Evolutionary conservation across 2,888 invertebrate species (phyloP), one percentile per base, ranked within the genome.

Genomic region (Sthenelais limicola): DNA sequence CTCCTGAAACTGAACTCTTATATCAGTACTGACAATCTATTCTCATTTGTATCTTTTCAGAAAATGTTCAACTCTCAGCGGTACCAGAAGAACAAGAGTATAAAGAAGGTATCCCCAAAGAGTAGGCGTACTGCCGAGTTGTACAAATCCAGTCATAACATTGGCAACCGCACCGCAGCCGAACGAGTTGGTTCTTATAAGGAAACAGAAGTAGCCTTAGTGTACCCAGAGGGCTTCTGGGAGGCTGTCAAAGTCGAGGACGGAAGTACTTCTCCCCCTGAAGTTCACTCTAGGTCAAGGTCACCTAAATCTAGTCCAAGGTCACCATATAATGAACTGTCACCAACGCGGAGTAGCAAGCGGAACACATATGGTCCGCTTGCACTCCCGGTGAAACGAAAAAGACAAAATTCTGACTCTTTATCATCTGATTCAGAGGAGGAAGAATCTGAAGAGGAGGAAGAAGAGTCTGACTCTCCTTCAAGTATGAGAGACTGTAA

Each of bases 131-230:
- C 72, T 24, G 35, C 73, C 21, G 72, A 78, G 32, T 28, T 73
- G 69, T 85, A 85, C 74, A 85, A 83, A 73, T 74, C 75, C 18
- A 73, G 77, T 30, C 85, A 85, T 73, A 82, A 81, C 48, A 84
- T 85, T 32, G 85, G 85, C 1, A 80, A 80, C 18, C 74, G 85
- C 28, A 76, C 78, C 67, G 82, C 82, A 0, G 78, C 82, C 1
- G 83, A 81, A 38, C 76, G 80, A 47, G 81, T 83, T 2, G 77
- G 81, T 26, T 82, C 85, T 0, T 85, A 85, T 71, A 81, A 82
- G 72, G 84, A 85, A 68, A 79, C 83, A 0, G 76, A 79, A 28
- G 68, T 76, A n/a, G 75, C 78, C 1, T 18, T 77, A 5, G 68
- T 72, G 26, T 79, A 62, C 28, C 74, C 76, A 5, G 78, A 76